phyloP scores from a whole-genome alignment of 2,113 vertebrate species.

The Andinoacara biseriatus region DNA sequence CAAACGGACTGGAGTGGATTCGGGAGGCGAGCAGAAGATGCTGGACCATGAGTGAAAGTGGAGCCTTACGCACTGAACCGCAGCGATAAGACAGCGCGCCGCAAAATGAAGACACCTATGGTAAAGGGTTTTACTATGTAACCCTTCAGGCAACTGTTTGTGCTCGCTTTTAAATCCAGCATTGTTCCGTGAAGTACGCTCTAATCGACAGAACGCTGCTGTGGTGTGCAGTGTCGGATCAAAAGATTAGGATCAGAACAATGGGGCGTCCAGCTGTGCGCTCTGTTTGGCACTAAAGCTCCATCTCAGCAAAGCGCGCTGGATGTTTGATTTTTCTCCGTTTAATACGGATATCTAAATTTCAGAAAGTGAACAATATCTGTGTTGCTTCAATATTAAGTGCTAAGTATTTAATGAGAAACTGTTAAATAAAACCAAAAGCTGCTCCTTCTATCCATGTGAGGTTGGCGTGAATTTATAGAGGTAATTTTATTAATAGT shows the following conservation, averaged over 20 bases:
- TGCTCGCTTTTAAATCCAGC: conserved; percentile 1
- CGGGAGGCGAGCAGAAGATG: conserved; percentile 13
- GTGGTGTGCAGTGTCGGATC: conserved; percentile 47
- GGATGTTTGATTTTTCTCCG: not conserved
- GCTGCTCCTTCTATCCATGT: not conserved
- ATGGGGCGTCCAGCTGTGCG: conserved; percentile 63
- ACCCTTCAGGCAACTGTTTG: conserved; percentile 12
- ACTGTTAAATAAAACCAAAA: not conserved
- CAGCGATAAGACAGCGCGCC: conserved; percentile 77
- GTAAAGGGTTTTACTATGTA: conserved; percentile 74
- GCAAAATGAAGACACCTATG: conserved; percentile 94
- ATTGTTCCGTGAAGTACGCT: conserved; percentile 43
- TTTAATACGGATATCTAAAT: not conserved
- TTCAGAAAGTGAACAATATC: conserved; percentile 9
- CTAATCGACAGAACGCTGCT: conserved; percentile 6
- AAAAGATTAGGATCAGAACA: conserved; percentile 65
- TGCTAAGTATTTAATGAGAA: not conserved
- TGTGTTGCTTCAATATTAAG: not conserved
- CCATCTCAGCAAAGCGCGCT: conserved; percentile 2
- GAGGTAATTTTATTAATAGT: not conserved
- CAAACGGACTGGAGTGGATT: conserved; percentile 24
- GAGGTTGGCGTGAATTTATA: not conserved
- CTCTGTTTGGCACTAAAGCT: conserved; percentile 39
- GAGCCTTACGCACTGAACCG: conserved; percentile 75
- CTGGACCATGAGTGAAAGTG: conserved; percentile 81